Conservation (phyloP, 2,113 vertebrate genomes). For the Stigmatopora nigra region DNA sequence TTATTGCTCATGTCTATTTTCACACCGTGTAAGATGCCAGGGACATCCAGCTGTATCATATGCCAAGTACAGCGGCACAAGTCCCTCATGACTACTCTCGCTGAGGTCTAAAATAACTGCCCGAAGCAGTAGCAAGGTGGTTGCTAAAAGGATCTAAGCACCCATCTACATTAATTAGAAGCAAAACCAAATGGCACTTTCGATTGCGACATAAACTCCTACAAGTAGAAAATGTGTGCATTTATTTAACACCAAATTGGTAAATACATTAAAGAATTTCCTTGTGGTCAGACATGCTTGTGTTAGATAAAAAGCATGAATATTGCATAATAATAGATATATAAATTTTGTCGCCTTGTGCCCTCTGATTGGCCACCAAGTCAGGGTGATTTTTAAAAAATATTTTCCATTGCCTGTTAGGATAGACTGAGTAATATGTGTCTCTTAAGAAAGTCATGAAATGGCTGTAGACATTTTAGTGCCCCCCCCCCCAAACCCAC, state of each 20-base stretch:
- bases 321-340: neutral
- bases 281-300: neutral
- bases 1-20: constrained; percentile 3
- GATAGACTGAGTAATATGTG: too few relatives aligned
- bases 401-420: too few relatives aligned
- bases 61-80: constrained; percentile 26
- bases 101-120: constrained; percentile 7
- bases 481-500: neutral
- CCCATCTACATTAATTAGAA: constrained; percentile 4
- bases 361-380: too few relatives aligned
- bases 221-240: neutral
- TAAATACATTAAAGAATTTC: neutral
- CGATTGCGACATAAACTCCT: neutral
- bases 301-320: neutral
- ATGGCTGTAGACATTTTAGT: neutral
- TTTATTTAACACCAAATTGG: neutral
- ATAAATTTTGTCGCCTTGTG: too few relatives aligned
- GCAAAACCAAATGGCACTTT: neutral
- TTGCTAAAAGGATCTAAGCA: neutral
- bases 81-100: constrained; percentile 3
- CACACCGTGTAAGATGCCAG: constrained; percentile 9
- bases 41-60: constrained; percentile 19
- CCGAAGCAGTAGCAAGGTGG: neutral
- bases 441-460: neutral
- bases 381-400: neutral